phyloP scores from a whole-genome alignment of 2,113 vertebrate genomes.

The Sylvia atricapilla region DNA sequence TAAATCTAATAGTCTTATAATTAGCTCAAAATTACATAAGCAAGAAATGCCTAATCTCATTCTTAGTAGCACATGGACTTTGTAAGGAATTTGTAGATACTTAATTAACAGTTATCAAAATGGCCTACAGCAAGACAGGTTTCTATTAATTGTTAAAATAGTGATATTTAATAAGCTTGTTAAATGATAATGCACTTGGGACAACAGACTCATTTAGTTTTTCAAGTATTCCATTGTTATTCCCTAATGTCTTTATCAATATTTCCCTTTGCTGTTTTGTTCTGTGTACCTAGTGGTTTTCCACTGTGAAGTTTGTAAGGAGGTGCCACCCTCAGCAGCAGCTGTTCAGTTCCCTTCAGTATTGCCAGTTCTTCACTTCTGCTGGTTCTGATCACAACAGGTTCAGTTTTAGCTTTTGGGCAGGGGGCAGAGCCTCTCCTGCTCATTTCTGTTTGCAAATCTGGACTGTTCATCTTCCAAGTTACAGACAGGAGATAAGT shows the following conservation, averaged over 20 bases:
- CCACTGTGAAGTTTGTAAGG: neutral
- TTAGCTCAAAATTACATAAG: conserved; percentile 77
- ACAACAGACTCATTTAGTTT: conserved; percentile 48
- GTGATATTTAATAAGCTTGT: conserved; percentile 65
- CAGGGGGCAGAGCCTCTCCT: neutral
- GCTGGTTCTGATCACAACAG: neutral
- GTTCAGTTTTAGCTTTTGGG: neutral
- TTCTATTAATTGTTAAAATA: conserved; percentile 73
- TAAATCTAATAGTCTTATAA: conserved; percentile 76
- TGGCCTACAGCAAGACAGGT: conserved; percentile 65
- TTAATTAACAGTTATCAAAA: conserved; percentile 74
- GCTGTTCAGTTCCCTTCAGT: neutral
- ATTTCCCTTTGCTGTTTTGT: neutral
- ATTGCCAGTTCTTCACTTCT: neutral
- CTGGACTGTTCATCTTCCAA: neutral
- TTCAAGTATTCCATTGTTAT: neutral
- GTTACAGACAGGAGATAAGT: neutral
- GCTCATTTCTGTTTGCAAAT: neutral
- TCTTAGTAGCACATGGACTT: conserved; percentile 67
- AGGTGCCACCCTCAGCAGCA: neutral
- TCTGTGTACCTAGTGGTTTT: neutral
- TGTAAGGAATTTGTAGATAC: conserved; percentile 67
- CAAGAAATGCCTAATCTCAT: conserved; percentile 76
- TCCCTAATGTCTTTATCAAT: conserved; percentile 57
- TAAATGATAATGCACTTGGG: conserved; percentile 62